These are phyloP conservation scores for Hydrotaea cyrtoneurina DNA, from an alignment of 2,888 invertebrate genomes.

Conservation along the genomic window DNA sequence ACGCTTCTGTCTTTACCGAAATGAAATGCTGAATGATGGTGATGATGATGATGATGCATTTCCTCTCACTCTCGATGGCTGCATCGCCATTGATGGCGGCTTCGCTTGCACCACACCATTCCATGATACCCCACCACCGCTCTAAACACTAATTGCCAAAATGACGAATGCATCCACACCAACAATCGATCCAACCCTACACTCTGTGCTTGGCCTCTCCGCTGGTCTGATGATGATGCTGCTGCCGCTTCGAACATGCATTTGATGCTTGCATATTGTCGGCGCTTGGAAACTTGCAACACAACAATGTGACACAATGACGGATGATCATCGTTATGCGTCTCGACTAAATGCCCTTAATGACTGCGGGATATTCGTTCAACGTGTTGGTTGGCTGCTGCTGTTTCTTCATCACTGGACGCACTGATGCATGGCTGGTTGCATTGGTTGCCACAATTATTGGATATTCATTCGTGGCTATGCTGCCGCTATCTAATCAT, in stretches of 20 bases:
- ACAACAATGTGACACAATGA: slow-evolving; percentile 63
- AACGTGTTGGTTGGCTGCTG: slow-evolving; percentile 17
- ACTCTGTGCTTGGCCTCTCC: slow-evolving; percentile 33
- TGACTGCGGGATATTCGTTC: slow-evolving; percentile 59
- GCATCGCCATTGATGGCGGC: slow-evolving; percentile 43
- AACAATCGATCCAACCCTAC: slow-evolving; percentile 38
- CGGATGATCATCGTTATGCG: slow-evolving; percentile 63
- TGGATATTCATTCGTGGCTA: slow-evolving; percentile 33
- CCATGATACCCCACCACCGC: background rate
- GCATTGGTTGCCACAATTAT: background rate
- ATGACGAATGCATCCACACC: slow-evolving; percentile 54
- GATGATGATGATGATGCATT: slow-evolving; percentile 21
- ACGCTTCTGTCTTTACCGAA: slow-evolving; percentile 62
- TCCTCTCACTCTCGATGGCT: slow-evolving; percentile 9
- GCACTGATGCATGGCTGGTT: slow-evolving; percentile 1
- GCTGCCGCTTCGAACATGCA: background rate
- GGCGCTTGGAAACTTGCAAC: slow-evolving; percentile 32
- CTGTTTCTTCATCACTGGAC: background rate
- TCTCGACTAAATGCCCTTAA: slow-evolving; percentile 65
- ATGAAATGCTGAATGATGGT: slow-evolving; percentile 32
- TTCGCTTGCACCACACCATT: slow-evolving; percentile 28
- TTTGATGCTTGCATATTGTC: background rate
- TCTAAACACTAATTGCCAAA: slow-evolving; percentile 64
- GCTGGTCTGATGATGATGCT: slow-evolving; percentile 31
- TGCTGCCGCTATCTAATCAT: slow-evolving; percentile 43